Evolutionary conservation across 2,113 vertebrate genomes (phyloP).

Genomic region (Oreochromis spilurus): DNA sequence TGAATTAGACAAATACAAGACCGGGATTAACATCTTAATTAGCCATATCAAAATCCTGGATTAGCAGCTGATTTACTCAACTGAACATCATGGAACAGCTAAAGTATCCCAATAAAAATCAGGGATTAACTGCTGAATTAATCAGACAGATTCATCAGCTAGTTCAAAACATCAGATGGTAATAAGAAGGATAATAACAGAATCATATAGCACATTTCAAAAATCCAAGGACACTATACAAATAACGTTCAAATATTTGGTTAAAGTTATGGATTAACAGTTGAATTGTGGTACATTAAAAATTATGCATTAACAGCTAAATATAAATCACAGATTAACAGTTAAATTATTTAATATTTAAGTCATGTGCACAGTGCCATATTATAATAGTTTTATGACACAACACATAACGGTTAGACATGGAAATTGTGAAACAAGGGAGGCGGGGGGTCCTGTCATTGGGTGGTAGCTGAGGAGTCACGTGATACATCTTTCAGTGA

Average conservation of each 20-base stretch:
- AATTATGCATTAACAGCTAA: background rate
- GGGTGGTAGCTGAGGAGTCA: background rate
- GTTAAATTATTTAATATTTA: background rate
- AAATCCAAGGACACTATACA: background rate
- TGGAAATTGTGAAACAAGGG: background rate
- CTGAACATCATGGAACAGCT: background rate
- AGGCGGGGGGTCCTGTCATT: background rate
- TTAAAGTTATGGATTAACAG: background rate
- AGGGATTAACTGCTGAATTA: background rate
- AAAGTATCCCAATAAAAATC: background rate
- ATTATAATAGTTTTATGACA: background rate
- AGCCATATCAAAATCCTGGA: background rate
- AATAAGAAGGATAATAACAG: accelerated
- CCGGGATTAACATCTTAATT: background rate
- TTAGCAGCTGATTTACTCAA: background rate
- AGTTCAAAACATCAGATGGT: background rate
- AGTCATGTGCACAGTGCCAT: accelerated
- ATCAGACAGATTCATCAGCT: background rate
- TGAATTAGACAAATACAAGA: background rate
- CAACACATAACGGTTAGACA: background rate
- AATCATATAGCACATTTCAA: accelerated
- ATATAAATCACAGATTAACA: background rate
- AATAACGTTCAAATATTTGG: background rate
- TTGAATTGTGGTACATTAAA: background rate
- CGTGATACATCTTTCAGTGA: background rate